Percentiles rank a stretch among this genome's conserved stretches.
Evolutionary conservation across 2,797 vertebrate species (phyloP).

Genomic region (Pangasius mekongensis): DNA sequence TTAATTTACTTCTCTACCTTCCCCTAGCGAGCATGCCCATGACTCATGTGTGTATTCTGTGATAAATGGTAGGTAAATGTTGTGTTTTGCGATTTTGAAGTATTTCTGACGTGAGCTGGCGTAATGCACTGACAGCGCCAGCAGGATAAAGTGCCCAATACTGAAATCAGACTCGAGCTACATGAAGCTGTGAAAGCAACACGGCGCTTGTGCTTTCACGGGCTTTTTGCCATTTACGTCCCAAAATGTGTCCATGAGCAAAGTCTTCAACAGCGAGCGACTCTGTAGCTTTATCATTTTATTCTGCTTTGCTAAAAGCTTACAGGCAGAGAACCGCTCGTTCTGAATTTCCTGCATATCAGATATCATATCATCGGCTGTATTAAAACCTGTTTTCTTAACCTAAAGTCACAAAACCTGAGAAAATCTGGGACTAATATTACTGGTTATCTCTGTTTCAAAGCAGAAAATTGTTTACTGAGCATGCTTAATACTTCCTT

Average conservation of each 20-base stretch:
- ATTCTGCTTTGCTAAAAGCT: neutral
- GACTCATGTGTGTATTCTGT: conserved; percentile 15
- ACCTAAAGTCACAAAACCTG: neutral
- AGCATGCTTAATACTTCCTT: neutral
- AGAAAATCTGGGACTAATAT: neutral
- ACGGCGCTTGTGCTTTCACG: neutral
- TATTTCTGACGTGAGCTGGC: conserved; percentile 6
- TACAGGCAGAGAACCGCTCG: neutral
- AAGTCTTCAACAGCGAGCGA: neutral
- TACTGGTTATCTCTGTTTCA: neutral
- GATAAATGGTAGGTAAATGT: conserved; percentile 17
- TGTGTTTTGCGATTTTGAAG: conserved; percentile 19
- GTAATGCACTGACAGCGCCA: conserved; percentile 36
- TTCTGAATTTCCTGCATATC: neutral
- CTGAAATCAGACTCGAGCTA: conserved; percentile 5
- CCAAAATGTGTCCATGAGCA: neutral
- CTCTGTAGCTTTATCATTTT: neutral
- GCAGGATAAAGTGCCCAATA: conserved; percentile 18
- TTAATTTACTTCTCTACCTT: neutral
- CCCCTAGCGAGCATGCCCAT: neutral
- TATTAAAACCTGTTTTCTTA: neutral
- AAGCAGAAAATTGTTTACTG: neutral
- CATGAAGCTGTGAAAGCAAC: conserved; percentile 16
- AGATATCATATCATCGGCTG: conserved; percentile 8
- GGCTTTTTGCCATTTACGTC: conserved; percentile 5